Conservation (phyloP, 2,797 vertebrate genomes). For the Enteromius paludinosus region DNA sequence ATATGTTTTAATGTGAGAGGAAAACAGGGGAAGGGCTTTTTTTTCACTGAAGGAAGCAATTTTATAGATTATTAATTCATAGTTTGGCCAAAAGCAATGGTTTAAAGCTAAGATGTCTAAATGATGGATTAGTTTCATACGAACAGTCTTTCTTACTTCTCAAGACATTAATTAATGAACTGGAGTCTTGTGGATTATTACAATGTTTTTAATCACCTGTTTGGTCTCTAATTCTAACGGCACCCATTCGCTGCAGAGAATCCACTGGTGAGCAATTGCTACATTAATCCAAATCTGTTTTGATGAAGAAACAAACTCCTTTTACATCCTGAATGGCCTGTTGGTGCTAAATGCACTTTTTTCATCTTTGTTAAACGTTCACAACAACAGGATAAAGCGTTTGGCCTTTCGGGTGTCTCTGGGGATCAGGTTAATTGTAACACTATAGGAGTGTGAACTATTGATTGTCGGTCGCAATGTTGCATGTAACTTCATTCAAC, state of each 20-base stretch:
- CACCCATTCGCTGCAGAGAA: background rate
- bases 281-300: background rate
- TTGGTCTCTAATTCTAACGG: background rate
- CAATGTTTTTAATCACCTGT: background rate
- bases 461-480: conserved; percentile 50
- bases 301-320: background rate
- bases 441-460: conserved; percentile 65
- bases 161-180: background rate
- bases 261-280: background rate
- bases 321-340: background rate
- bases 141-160: background rate
- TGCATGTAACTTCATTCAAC: conserved; percentile 50
- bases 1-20: background rate
- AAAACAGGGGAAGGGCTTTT: background rate
- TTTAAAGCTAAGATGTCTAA: background rate
- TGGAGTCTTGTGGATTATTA: background rate
- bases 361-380: conserved; percentile 7
- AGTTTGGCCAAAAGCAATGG: background rate
- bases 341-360: conserved; percentile 7
- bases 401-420: conserved; percentile 64
- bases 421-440: conserved; percentile 66
- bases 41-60: background rate
- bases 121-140: background rate
- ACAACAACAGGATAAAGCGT: conserved; percentile 58
- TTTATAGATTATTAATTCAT: background rate